phyloP scores from a whole-genome alignment of 2,113 vertebrate species.

The Rhinichthys klamathensis region DNA sequence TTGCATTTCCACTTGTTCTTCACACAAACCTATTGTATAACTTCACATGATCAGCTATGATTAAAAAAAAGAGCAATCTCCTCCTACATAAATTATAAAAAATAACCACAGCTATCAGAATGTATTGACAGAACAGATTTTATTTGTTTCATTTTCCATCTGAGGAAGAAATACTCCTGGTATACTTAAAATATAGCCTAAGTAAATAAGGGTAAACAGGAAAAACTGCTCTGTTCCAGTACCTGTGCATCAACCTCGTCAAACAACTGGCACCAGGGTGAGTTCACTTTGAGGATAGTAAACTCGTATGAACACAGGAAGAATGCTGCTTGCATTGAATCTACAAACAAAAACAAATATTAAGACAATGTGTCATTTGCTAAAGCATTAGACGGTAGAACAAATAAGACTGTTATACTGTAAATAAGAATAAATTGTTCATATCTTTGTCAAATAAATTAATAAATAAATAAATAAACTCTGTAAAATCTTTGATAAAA shows the following conservation, averaged over 20 bases:
- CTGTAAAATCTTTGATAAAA: background rate
- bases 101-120: no score
- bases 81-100: no score
- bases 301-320: constrained; percentile 92
- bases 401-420: background rate
- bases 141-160: no score
- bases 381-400: background rate
- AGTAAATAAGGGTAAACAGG: background rate
- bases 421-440: background rate
- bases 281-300: constrained; percentile 84
- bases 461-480: no score
- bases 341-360: constrained; percentile 68
- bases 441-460: no score
- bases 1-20: no score
- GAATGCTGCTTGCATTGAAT: constrained; percentile 90
- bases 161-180: no score
- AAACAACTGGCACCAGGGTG: constrained; percentile 91
- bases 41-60: no score
- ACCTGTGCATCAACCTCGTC: constrained; percentile 89
- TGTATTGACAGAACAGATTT: no score
- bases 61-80: no score
- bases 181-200: no score
- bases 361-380: background rate
- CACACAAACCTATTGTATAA: no score
- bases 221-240: constrained; percentile 34